Evolutionary conservation across 2,113 vertebrate species (phyloP).

Genomic region (Emydocephalus ijimae): DNA sequence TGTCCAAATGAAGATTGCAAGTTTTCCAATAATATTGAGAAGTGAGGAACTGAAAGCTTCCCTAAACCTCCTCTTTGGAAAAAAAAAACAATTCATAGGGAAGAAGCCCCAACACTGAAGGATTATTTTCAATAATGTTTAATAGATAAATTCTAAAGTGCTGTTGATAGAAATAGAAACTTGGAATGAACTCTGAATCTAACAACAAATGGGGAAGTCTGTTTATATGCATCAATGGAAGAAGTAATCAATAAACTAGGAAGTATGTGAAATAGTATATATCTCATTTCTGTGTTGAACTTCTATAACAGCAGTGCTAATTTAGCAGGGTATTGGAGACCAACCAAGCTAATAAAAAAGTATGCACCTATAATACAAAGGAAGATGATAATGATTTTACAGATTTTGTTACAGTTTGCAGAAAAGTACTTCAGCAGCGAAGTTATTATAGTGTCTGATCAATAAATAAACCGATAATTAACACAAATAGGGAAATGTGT

Average conservation of each 20-base stretch:
- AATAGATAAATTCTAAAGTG: background rate
- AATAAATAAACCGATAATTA: conserved; percentile 18
- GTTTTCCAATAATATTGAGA: background rate
- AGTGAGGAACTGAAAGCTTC: background rate
- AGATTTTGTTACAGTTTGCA: background rate
- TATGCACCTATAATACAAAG: background rate
- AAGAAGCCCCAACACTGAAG: background rate
- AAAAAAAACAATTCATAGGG: background rate
- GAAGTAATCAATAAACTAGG: background rate
- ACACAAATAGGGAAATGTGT: conserved; percentile 7
- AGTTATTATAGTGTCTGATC: background rate
- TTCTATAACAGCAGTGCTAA: background rate
- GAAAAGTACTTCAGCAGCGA: background rate
- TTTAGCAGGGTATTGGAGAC: background rate
- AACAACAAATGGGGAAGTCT: background rate
- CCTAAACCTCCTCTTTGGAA: background rate
- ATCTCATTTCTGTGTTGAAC: background rate
- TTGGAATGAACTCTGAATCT: background rate
- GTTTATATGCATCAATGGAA: background rate
- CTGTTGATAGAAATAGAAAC: background rate
- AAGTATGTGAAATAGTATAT: background rate
- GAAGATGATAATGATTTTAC: background rate
- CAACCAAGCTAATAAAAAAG: conserved; percentile 30
- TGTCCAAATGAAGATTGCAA: background rate
- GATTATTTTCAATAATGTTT: background rate